Base-by-base conservation (phyloP, 2,797 vertebrate species). In the Hypotaenidia okinawae region DNA sequence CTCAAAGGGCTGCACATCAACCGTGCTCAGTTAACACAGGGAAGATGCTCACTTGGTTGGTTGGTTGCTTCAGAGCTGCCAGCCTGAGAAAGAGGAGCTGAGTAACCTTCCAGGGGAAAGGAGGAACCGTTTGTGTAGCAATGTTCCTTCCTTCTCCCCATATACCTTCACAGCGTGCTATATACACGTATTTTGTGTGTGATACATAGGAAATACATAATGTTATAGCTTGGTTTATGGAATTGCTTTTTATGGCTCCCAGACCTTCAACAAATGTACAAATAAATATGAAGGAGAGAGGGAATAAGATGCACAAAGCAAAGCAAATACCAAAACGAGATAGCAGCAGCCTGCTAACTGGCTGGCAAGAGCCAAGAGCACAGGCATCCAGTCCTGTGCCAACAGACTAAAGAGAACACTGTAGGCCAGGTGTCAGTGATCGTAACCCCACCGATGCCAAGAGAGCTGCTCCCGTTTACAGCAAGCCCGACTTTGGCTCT, bases 361-460 rank as follows among this genome's bases (percentile, higher is more conserved):
- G 33, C 32, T 47, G 74, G 80, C 1, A 57, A 67, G 85, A 97
- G 95, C 96, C 96, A 91, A 91, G 87, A 84, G 30, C 83, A 5
- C 45, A 47, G 94, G 91, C 89, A 90, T 90, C 63, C 95, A 93
- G 93, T 82, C 87, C 88, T 90, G 63, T 95, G 91, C 95, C 96
- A 96, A 90, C 4, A 86, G 94, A 88, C 95, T 95, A 66, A 93
- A 74, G 2, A 63, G 83, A 90, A 49, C 30, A 74, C 27, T 63
- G 30, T 11, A 72, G 90, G 93, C 95, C 95, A 95, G 96, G 95
- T 93, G 94, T 96, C 94, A 76, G 92, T 78, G 94, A 84, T 88
- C 93, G 54, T 41, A 90, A 91, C 41, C 62, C 95, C 93, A 82
- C 32, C 3, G 80, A 80, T 90, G 93, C 95, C 95, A 95, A 85